A percentile compares a stretch with the other conserved stretches of the same genome.
phyloP scores from a whole-genome alignment of 2,113 vertebrate species.

The Burhinus oedicnemus region DNA sequence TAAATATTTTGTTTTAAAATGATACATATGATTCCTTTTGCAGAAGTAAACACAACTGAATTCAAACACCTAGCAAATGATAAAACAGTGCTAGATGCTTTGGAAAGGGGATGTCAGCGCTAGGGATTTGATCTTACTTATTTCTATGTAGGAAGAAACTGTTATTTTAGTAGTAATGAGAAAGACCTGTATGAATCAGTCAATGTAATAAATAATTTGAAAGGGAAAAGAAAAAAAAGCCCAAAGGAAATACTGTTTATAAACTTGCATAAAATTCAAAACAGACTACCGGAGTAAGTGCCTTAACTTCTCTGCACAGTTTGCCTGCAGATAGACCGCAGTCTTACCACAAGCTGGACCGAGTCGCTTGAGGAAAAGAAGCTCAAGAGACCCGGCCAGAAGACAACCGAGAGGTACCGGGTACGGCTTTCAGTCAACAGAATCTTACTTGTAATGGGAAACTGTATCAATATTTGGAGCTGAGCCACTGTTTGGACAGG shows the following conservation, averaged over 20 bases:
- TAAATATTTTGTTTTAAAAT: neutral
- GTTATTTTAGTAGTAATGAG: neutral
- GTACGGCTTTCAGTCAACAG: neutral
- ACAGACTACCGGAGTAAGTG: neutral
- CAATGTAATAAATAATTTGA: neutral
- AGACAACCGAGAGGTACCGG: neutral
- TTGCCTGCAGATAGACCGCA: neutral
- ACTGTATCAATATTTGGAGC: conserved; percentile 38
- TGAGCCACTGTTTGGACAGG: conserved; percentile 6
- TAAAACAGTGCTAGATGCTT: neutral
- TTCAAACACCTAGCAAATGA: neutral
- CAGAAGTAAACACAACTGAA: neutral
- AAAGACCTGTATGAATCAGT: neutral
- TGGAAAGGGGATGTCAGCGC: neutral
- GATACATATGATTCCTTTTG: neutral
- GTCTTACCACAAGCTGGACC: neutral
- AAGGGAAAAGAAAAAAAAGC: neutral
- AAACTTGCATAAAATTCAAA: neutral
- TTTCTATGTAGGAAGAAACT: neutral
- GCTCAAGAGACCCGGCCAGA: neutral
- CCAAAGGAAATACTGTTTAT: neutral
- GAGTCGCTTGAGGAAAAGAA: neutral
- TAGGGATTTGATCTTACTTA: neutral
- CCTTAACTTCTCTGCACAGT: neutral
- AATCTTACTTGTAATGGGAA: neutral